Conservation (phyloP, 2,797 vertebrate species). For the Muscicapa comitata region DNA sequence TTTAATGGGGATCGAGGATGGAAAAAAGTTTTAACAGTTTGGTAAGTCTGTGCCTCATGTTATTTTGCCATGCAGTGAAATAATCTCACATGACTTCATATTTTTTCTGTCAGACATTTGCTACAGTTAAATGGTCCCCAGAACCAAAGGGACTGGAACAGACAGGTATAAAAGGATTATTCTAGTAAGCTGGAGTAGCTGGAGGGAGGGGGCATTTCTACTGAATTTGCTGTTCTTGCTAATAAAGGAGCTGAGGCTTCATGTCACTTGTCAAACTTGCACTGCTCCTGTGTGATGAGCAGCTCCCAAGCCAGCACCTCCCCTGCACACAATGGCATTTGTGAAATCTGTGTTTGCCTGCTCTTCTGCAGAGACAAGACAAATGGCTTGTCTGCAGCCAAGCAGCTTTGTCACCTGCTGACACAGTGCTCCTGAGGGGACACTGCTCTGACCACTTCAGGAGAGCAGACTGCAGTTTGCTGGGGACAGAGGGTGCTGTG, state of each 20-base stretch:
- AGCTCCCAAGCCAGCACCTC: not conserved
- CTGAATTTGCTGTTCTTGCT: not conserved
- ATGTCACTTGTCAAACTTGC: not conserved
- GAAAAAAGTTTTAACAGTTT: not conserved
- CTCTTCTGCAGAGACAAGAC: not conserved
- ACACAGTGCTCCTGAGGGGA: rapidly evolving
- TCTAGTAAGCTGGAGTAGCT: not conserved
- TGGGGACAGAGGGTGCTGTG: not conserved
- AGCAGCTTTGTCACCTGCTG: not conserved
- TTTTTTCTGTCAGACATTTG: not conserved
- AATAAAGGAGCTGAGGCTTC: not conserved
- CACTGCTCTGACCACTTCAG: rapidly evolving
- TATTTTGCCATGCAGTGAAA: not conserved
- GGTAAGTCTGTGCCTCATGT: not conserved
- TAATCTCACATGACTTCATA: not conserved
- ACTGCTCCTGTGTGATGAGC: not conserved
- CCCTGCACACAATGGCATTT: not conserved
- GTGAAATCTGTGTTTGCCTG: not conserved
- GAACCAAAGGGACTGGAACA: not conserved
- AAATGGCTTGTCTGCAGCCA: not conserved
- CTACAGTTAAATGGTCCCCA: not conserved
- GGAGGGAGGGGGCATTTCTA: not conserved
- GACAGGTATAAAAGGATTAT: not conserved
- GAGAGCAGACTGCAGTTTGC: not conserved
- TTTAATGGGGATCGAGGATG: not conserved